Percentiles rank a stretch among this genome's conserved stretches.
Conservation (phyloP, 2,888 invertebrate genomes). For the Apomyelois bistriatella region DNA sequence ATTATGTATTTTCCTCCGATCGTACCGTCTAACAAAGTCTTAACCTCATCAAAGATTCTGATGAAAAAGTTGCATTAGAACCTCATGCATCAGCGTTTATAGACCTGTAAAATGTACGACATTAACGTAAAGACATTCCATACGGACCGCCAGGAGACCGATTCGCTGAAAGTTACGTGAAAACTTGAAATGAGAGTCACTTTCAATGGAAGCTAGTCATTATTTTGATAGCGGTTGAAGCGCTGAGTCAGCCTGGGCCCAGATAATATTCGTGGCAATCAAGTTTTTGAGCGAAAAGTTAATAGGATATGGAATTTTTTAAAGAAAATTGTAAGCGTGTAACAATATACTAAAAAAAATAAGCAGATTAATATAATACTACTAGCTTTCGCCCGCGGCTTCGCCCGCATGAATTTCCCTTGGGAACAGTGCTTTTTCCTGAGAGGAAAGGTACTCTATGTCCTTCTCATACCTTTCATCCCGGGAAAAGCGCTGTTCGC, state of each 20-base stretch:
- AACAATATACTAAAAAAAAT: no score
- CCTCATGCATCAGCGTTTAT: background rate
- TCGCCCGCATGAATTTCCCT: no score
- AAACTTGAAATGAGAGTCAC: slow-evolving; percentile 5
- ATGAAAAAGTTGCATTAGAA: background rate
- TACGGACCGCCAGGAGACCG: background rate
- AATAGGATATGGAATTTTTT: background rate
- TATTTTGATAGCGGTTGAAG: background rate
- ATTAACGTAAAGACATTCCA: background rate
- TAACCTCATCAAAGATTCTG: no score
- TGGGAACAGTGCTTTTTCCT: no score
- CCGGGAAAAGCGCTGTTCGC: no score
- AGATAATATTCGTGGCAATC: background rate
- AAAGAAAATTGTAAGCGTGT: no score
- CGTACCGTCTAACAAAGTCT: no score
- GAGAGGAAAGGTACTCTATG: no score
- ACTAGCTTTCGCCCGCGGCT: no score
- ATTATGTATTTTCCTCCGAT: no score
- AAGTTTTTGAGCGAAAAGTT: background rate
- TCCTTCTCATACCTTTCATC: no score
- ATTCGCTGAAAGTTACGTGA: background rate
- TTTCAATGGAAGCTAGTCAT: background rate
- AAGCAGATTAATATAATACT: no score
- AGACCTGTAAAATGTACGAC: background rate
- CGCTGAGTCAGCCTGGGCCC: background rate